Conservation (phyloP, 2,113 vertebrate species). For the Syrrhaptes paradoxus region DNA sequence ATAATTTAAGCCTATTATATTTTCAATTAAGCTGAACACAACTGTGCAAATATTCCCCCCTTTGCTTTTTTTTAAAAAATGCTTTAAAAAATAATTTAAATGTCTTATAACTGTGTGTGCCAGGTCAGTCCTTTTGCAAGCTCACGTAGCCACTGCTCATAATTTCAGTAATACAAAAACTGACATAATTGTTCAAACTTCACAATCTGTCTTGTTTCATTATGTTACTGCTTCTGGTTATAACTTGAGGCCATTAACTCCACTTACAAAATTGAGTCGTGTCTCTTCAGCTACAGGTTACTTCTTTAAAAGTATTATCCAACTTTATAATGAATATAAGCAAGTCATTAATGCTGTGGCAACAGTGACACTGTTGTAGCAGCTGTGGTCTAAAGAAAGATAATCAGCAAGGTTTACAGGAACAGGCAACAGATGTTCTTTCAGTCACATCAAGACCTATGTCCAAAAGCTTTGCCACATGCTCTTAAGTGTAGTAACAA, state of each 20-base stretch:
- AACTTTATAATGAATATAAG: neutral
- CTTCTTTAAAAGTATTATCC: neutral
- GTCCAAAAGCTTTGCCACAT: neutral
- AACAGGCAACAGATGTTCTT: neutral
- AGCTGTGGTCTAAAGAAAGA: neutral
- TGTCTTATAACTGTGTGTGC: neutral
- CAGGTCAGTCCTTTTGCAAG: neutral
- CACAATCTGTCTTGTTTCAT: neutral
- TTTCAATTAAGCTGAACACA: neutral
- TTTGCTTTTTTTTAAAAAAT: neutral
- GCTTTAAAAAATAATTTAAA: too few species aligned
- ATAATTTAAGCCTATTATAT: neutral
- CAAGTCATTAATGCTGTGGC: neutral
- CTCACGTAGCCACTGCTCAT: neutral
- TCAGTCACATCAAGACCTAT: neutral
- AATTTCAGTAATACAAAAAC: neutral
- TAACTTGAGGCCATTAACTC: constrained; percentile 6
- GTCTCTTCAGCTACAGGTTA: neutral
- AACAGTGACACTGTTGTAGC: neutral
- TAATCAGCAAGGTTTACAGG: neutral
- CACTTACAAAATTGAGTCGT: neutral
- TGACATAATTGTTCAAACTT: neutral
- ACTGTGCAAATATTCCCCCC: neutral
- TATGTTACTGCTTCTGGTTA: neutral
- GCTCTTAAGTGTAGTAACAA: neutral